Conservation (phyloP, 2,888 invertebrate species). For the Brenthis daphne region DNA sequence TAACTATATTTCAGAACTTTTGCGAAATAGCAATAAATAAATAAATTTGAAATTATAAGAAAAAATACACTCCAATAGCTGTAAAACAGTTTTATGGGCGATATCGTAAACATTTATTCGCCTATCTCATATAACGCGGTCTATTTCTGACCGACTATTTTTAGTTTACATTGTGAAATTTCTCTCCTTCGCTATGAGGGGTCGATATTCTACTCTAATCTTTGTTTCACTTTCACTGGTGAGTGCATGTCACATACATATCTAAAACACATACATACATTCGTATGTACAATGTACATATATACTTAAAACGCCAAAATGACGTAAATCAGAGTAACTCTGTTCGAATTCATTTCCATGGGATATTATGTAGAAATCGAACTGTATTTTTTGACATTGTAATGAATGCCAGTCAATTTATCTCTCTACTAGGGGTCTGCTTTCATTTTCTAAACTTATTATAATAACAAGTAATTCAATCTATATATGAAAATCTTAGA, state of each 20-base stretch:
- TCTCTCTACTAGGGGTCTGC: too few relatives aligned
- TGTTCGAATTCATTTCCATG: too few relatives aligned
- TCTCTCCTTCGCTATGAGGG: constrained; percentile 3
- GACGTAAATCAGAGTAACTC: too few relatives aligned
- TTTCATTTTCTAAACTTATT: too few relatives aligned
- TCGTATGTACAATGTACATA: background rate
- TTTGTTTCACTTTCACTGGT: constrained; percentile 11
- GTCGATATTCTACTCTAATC: background rate
- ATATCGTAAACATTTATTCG: constrained; percentile 54
- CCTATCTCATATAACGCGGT: constrained; percentile 31
- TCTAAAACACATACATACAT: background rate
- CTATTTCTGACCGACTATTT: constrained; percentile 5
- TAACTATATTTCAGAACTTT: constrained; percentile 7
- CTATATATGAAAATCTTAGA: too few relatives aligned
- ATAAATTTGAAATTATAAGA: background rate
- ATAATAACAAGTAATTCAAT: too few relatives aligned
- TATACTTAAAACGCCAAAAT: too few relatives aligned
- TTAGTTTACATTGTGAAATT: constrained; percentile 37
- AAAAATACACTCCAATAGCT: constrained; percentile 48
- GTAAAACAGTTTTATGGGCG: constrained; percentile 61
- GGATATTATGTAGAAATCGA: too few relatives aligned
- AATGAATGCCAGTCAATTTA: too few relatives aligned
- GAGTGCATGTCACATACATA: background rate
- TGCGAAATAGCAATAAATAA: background rate
- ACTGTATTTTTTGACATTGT: too few relatives aligned